Evolutionary conservation across 1,140 invertebrate genomes (phyloP).

Genomic region (Lasaia peninsularis): DNA sequence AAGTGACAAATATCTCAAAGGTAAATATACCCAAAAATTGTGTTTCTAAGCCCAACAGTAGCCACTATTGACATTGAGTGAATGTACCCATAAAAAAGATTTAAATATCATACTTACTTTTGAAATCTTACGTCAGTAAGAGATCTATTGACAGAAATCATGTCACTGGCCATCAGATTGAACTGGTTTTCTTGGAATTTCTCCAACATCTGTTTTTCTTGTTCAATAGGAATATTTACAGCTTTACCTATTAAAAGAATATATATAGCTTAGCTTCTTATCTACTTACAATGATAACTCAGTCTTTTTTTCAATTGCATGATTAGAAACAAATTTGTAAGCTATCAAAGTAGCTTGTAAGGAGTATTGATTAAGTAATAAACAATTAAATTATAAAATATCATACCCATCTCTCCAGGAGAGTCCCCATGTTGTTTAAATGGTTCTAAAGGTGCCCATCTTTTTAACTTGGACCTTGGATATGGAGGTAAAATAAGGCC

Average conservation of each 20-base stretch:
- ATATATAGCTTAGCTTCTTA: too few relatives aligned
- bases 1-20: too few relatives aligned
- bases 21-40: too few relatives aligned
- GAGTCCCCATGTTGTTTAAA: slow-evolving; percentile 82
- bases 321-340: too few relatives aligned
- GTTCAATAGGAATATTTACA: slow-evolving; percentile 90
- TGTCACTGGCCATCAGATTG: slow-evolving; percentile 97
- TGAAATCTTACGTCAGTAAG: slow-evolving; percentile 95
- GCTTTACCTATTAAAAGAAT: slow-evolving; percentile 79
- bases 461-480: slow-evolving; percentile 78
- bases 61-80: too few relatives aligned
- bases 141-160: slow-evolving; percentile 97
- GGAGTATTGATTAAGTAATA: neutral
- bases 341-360: too few relatives aligned
- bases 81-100: too few relatives aligned
- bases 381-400: neutral
- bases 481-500: slow-evolving; percentile 53
- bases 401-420: slow-evolving; percentile 91
- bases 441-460: slow-evolving; percentile 85
- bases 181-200: slow-evolving; percentile 99
- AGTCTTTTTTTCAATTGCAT: too few relatives aligned
- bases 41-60: too few relatives aligned
- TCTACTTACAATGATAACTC: too few relatives aligned
- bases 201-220: slow-evolving; percentile 93
- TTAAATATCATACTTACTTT: slow-evolving; percentile 80